A percentile compares a stretch with the other conserved stretches of the same genome.
These are phyloP conservation scores for Callipepla squamata DNA, from an alignment of 2,113 vertebrate genomes.

Conservation along the genomic window DNA sequence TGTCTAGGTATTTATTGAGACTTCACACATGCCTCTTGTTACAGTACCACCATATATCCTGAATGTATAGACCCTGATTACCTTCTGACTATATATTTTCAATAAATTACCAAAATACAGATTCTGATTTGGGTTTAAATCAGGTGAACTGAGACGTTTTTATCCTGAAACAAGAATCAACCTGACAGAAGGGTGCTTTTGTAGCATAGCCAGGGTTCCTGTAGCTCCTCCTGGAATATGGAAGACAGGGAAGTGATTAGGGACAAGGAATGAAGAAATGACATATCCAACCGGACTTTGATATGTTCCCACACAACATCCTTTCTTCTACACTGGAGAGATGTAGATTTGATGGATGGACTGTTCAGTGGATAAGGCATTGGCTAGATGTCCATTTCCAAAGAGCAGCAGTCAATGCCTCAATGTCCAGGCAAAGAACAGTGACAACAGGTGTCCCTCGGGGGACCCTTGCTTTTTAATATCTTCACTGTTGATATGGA, in stretches of 20 bases:
- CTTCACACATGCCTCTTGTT: background rate
- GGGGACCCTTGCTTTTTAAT: background rate
- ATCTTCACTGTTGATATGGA: background rate
- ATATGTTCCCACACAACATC: background rate
- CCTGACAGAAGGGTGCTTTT: background rate
- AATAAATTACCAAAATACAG: background rate
- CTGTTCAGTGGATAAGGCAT: background rate
- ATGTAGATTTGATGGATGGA: background rate
- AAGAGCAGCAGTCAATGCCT: background rate
- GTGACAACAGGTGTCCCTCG: background rate
- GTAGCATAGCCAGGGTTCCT: accelerated
- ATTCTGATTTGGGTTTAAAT: background rate
- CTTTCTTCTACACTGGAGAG: background rate
- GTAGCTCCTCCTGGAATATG: accelerated
- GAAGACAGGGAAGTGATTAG: background rate
- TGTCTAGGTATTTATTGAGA: background rate
- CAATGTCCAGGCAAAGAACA: background rate
- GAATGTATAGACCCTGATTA: accelerated
- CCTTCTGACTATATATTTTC: background rate
- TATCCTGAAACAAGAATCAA: background rate
- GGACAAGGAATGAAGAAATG: background rate
- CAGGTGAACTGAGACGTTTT: background rate
- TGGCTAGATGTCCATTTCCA: background rate
- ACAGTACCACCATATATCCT: accelerated
- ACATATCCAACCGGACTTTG: background rate